phyloP scores from a whole-genome alignment of 2,113 vertebrate species.

The Oxyruncus cristatus region DNA sequence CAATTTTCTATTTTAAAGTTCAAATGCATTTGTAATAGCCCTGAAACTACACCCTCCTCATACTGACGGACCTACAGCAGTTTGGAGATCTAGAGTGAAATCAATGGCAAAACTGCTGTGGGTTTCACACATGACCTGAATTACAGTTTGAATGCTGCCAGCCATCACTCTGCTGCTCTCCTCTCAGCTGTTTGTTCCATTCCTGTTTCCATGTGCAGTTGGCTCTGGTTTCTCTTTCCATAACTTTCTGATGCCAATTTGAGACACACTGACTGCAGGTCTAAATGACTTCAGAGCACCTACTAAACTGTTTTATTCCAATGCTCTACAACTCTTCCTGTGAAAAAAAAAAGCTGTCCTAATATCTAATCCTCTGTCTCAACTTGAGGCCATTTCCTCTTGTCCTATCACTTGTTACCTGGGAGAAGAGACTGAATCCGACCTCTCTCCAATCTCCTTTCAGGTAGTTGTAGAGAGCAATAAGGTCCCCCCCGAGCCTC shows the following conservation, averaged over 20 bases:
- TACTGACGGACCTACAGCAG: background rate
- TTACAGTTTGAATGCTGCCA: background rate
- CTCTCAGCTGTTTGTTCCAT: background rate
- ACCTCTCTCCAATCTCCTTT: background rate
- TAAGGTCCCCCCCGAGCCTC: background rate
- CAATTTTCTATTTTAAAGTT: background rate
- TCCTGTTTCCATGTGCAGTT: background rate
- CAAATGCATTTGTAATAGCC: background rate
- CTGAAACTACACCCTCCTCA: background rate
- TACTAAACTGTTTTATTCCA: background rate
- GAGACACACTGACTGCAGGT: background rate
- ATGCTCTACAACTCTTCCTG: background rate
- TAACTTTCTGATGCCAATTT: background rate
- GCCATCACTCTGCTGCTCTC: background rate
- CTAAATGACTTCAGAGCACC: background rate
- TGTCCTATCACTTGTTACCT: background rate
- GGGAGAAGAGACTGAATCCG: no score
- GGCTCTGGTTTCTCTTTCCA: background rate
- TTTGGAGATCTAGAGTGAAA: background rate
- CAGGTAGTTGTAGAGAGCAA: background rate
- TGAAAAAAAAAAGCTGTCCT: background rate
- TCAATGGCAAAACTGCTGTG: background rate
- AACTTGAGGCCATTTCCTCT: background rate
- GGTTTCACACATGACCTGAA: background rate
- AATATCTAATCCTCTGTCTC: background rate